Percentiles rank a stretch among this genome's conserved stretches.
These are phyloP conservation scores for Gadopsis bispinosus DNA, from an alignment of 2,797 vertebrate genomes.

Conservation along the genomic window DNA sequence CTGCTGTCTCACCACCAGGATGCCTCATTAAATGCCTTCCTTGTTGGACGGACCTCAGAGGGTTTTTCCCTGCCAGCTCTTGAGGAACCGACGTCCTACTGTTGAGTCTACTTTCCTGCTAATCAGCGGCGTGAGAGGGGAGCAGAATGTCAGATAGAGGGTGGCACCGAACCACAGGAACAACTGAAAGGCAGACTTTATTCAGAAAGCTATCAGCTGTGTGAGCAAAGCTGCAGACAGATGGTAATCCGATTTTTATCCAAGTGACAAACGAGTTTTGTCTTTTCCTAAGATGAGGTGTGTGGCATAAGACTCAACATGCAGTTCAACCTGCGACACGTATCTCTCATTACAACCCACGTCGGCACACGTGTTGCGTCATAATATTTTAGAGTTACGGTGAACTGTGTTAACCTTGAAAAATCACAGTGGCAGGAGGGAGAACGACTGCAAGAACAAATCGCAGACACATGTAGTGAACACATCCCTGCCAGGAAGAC, in stretches of 20 bases:
- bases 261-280: neutral
- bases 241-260: conserved; percentile 19
- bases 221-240: conserved; percentile 11
- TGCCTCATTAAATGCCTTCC: conserved; percentile 56
- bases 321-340: neutral
- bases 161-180: conserved; percentile 29
- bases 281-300: neutral
- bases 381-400: neutral
- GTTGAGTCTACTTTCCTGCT: conserved; percentile 53
- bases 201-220: conserved; percentile 38
- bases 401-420: neutral
- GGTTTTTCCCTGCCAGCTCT: conserved; percentile 39
- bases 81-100: conserved; percentile 22
- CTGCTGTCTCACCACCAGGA: conserved; percentile 43
- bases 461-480: conserved; percentile 10
- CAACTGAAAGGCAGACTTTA: conserved; percentile 34
- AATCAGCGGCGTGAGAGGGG: conserved; percentile 44
- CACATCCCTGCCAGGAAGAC: conserved; percentile 8
- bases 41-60: conserved; percentile 48
- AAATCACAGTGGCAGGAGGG: neutral
- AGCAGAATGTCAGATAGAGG: conserved; percentile 34
- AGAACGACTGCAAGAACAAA: conserved; percentile 11
- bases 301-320: neutral
- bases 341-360: neutral
- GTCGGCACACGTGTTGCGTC: neutral